These are phyloP conservation scores for Notechis scutatus DNA, from an alignment of 2,113 vertebrate genomes.

Conservation along the genomic window DNA sequence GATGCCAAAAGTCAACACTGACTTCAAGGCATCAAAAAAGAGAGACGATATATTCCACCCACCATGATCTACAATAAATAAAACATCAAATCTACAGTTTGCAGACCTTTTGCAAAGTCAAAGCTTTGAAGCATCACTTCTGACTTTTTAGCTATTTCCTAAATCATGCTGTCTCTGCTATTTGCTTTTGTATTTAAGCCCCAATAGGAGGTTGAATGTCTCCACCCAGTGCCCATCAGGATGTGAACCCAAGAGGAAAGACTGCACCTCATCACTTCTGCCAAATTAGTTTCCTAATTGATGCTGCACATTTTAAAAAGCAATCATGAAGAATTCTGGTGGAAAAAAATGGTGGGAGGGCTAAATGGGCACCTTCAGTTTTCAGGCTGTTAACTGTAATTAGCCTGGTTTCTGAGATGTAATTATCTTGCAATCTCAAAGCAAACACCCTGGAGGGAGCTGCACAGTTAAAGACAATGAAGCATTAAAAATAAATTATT, in stretches of 20 bases:
- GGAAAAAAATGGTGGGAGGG: constrained; percentile 21
- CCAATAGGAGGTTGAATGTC: not conserved
- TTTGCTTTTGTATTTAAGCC: rapidly evolving
- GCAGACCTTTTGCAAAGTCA: rapidly evolving
- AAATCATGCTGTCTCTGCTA: rapidly evolving
- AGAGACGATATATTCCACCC: not conserved
- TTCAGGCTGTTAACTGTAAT: constrained; percentile 82
- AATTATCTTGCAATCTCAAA: constrained; percentile 80
- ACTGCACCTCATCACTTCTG: not conserved
- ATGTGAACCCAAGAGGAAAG: constrained; percentile 31
- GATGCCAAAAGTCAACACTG: not conserved
- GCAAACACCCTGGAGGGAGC: constrained; percentile 80
- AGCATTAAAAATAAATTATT: constrained; percentile 79
- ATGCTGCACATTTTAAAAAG: constrained; percentile 39
- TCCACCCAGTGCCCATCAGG: constrained; percentile 33
- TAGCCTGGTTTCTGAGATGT: constrained; percentile 78
- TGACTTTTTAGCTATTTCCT: not conserved
- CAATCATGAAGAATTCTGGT: constrained; percentile 18
- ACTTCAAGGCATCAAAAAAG: not conserved
- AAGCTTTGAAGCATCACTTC: not conserved
- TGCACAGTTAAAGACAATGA: constrained; percentile 72
- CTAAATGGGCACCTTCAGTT: constrained; percentile 59
- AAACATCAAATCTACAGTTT: not conserved
- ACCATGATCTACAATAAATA: constrained; percentile 18
- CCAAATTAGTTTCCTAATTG: constrained; percentile 47